Evolutionary conservation across 2,113 vertebrate species (phyloP), one percentile per base, ranked within the genome.

Genomic region (Podocnemis expansa): DNA sequence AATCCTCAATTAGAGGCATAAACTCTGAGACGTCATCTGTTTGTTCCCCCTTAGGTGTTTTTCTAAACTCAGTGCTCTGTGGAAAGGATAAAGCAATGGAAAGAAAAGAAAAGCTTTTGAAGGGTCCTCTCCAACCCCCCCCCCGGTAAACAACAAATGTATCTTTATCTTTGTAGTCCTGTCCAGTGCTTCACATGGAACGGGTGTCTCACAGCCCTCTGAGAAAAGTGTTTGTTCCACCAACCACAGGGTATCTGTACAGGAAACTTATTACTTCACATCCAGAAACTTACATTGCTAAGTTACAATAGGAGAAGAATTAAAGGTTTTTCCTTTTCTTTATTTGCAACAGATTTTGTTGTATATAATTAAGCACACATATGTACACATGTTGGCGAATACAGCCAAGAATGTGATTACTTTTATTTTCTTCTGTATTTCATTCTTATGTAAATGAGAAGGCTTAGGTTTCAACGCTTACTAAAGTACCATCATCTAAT

Each of bases 391-490:
- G 47, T 6, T 38, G 55, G 7, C 76, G 22, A 87, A 24, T 78
- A 82, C 87, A 94, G 88, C 22, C 78, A 24, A 82, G 29, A 89
- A 84, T 84, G 34, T 52, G 55, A 87, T 83, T 90, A 25, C 17
- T 94, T 96, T 25, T 82, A 1, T 76, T 89, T 91, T 91, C 41
- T 55, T 45, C 70, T 17, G 0, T 87, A 19, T 34, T 96, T 86
- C 85, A 82, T 92, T 95, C 41, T 91, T 43, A 95, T 83, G 85
- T 14, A 96, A 92, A 96, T 92, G 22, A 96, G 14, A 24, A 91
- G 5, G 43, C 55, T 93, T 80, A 86, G 87, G 27, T 93, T 94
- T 82, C 80, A 94, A 51, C 56, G 67, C n/a, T 87, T 94, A 45
- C 60, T 91, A n/a, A 51, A 93, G 31, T 82, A 73, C 27, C 52